Conservation (phyloP, 2,113 vertebrate species). For the Amazona guildingii region DNA sequence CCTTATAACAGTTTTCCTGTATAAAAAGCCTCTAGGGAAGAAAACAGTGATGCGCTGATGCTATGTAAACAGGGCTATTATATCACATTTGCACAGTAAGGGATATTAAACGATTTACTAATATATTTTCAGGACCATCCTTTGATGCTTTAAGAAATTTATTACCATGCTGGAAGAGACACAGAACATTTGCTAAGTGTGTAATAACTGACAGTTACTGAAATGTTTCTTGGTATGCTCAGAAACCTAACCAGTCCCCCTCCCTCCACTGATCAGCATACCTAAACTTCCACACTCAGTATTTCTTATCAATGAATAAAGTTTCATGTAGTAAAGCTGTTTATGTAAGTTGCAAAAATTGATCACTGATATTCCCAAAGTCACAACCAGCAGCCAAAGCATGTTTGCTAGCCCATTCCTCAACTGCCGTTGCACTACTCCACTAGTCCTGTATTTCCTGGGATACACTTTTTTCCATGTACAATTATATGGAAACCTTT, state of each 20-base stretch:
- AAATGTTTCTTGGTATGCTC: not conserved
- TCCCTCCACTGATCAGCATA: not conserved
- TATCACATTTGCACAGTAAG: not conserved
- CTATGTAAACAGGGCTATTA: not conserved
- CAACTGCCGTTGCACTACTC: not conserved
- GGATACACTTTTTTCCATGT: accelerated
- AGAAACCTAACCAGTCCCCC: not conserved
- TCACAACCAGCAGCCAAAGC: not conserved
- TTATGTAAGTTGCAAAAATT: not conserved
- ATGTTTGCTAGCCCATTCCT: not conserved
- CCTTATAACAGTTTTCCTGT: not conserved
- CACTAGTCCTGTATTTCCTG: not conserved
- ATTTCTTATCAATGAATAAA: not conserved
- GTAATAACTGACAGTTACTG: not conserved
- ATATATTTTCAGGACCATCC: not conserved
- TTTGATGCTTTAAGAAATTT: not conserved
- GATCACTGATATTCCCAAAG: not conserved
- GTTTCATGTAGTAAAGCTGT: not conserved
- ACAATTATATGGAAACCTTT: not conserved
- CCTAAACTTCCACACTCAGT: not conserved
- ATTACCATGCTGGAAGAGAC: not conserved
- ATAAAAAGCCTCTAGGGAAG: not conserved
- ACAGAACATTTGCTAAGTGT: not conserved
- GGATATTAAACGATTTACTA: not conserved
- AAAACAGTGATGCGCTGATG: not conserved